Percentiles rank a stretch among this genome's conserved stretches.
Evolutionary conservation across 2,113 vertebrate species (phyloP).

Genomic region (Saiga tatarica): DNA sequence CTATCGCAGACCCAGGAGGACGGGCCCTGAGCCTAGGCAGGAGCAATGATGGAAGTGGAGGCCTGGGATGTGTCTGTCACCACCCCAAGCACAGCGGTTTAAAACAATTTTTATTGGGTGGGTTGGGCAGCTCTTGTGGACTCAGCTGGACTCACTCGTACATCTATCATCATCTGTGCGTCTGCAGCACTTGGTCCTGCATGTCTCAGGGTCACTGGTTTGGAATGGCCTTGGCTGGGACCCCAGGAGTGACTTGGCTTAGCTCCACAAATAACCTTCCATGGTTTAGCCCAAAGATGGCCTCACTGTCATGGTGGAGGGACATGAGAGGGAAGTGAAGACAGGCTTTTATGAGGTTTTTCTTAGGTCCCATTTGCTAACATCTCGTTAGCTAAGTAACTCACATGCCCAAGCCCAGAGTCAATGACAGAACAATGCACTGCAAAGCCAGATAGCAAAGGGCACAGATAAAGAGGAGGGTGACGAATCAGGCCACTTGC

Average conservation of each 20-base stretch:
- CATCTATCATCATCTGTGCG: no score
- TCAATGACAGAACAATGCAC: neutral
- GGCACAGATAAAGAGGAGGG: neutral
- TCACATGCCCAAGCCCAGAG: neutral
- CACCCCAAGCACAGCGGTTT: neutral
- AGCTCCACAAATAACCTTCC: neutral
- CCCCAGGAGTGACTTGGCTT: no score
- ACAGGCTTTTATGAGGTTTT: neutral
- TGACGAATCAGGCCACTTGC: neutral
- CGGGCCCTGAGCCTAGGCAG: neutral
- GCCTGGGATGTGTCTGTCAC: accelerated
- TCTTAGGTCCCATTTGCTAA: neutral
- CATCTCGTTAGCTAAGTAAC: neutral
- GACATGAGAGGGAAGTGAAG: neutral
- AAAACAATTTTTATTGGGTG: neutral
- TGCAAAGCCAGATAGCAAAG: neutral
- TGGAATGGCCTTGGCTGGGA: neutral
- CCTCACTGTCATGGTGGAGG: neutral
- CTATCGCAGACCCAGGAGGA: neutral
- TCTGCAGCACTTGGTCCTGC: neutral
- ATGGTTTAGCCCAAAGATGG: neutral
- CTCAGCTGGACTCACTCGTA: accelerated
- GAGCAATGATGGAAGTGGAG: neutral
- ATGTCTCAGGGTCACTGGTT: neutral
- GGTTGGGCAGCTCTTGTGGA: neutral